Evolutionary conservation across 2,888 invertebrate genomes (phyloP).

Genomic region (Rhodophaea formosa): DNA sequence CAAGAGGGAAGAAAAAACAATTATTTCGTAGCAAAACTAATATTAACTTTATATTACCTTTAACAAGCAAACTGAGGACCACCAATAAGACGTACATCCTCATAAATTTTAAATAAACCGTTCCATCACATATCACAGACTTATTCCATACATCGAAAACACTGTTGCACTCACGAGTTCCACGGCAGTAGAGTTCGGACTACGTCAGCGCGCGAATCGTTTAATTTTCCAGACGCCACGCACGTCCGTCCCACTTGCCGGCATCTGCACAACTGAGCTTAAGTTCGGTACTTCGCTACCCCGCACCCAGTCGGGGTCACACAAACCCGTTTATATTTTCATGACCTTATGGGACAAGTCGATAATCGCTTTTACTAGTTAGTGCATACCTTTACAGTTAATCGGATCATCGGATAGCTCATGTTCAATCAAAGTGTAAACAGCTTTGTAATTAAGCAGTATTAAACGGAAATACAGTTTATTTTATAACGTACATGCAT

Average conservation of each 20-base stretch:
- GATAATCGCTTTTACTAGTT: constrained; percentile 52
- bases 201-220: constrained; percentile 41
- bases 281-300: constrained; percentile 52
- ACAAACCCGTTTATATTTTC: constrained; percentile 63
- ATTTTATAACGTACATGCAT: too few species aligned
- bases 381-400: not conserved
- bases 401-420: not conserved
- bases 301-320: constrained; percentile 59
- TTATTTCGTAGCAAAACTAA: not conserved
- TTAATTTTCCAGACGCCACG: constrained; percentile 23
- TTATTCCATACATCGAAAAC: constrained; percentile 38
- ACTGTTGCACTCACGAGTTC: constrained; percentile 44
- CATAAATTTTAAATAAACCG: constrained; percentile 54
- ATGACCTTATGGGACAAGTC: constrained; percentile 64
- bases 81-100: constrained; percentile 72
- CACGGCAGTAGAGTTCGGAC: constrained; percentile 39
- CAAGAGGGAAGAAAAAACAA: too few species aligned
- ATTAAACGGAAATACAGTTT: too few species aligned
- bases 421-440: not conserved
- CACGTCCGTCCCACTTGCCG: constrained; percentile 44
- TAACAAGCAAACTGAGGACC: constrained; percentile 65
- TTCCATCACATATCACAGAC: constrained; percentile 67
- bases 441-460: not conserved
- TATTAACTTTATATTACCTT: too few species aligned
- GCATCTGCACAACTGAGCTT: constrained; percentile 56